These are phyloP conservation scores for Callionymus lyra DNA, from an alignment of 2,113 vertebrate genomes.

Conservation along the genomic window DNA sequence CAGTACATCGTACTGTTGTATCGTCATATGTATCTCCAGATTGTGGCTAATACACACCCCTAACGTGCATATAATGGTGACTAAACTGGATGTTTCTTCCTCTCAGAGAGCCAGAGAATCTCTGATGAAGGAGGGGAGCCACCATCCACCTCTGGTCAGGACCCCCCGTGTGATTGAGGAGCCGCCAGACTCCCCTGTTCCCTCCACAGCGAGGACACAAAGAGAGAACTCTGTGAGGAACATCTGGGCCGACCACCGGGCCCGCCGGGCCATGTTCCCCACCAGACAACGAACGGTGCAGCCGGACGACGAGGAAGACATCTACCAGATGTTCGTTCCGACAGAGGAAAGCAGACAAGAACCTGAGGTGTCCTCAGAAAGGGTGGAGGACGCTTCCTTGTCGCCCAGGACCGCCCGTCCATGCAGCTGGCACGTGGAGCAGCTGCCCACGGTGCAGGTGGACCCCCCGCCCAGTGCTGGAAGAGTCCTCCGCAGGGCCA, in stretches of 20 bases:
- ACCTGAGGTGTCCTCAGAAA: constrained; percentile 48
- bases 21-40: no score
- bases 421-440: constrained; percentile 88
- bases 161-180: constrained; percentile 61
- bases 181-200: constrained; percentile 57
- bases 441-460: constrained; percentile 56
- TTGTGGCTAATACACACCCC: no score
- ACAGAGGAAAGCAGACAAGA: constrained; percentile 67
- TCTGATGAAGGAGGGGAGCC: constrained; percentile 67
- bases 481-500: constrained; percentile 79
- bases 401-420: constrained; percentile 68
- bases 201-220: constrained; percentile 64
- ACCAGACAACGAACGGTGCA: constrained; percentile 75
- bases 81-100: no score
- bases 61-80: no score
- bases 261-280: constrained; percentile 84
- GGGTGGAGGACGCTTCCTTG: constrained; percentile 22
- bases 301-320: constrained; percentile 80
- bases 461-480: constrained; percentile 47
- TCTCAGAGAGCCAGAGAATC: constrained; percentile 76
- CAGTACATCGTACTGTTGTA: no score
- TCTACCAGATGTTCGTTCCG: constrained; percentile 92
- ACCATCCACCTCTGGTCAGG: constrained; percentile 58
- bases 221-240: constrained; percentile 67
- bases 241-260: constrained; percentile 88